Percentiles rank a stretch among this genome's conserved stretches.
Conservation (phyloP, 92 coral and sea anemone species). For the Bergia puertoricense region DNA sequence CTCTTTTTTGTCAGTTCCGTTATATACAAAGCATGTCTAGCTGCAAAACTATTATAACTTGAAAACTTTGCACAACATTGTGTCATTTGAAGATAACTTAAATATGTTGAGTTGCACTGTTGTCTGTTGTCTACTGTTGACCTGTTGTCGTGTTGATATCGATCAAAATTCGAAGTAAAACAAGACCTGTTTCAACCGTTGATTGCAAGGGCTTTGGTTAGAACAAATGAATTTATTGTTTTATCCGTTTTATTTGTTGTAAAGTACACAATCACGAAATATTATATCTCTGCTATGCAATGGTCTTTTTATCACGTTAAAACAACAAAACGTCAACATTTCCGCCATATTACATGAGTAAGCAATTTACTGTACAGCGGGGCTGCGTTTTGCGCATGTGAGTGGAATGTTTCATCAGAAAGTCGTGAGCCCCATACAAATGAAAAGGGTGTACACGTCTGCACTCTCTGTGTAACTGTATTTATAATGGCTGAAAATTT, state of each 20-base stretch:
- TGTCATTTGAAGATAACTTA: too few relatives aligned
- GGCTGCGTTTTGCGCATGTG: conserved; percentile 30
- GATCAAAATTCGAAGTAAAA: too few relatives aligned
- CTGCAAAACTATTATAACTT: too few relatives aligned
- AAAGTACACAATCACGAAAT: background rate
- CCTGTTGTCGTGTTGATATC: too few relatives aligned
- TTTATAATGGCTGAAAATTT: conserved; percentile 30
- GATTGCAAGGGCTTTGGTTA: background rate
- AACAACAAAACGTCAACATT: too few relatives aligned
- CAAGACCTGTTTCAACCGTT: background rate
- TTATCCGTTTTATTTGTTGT: background rate
- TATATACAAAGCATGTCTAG: background rate
- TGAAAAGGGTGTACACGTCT: conserved; percentile 42
- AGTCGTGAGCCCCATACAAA: background rate
- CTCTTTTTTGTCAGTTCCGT: background rate
- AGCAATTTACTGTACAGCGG: conserved; percentile 32
- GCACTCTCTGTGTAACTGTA: background rate
- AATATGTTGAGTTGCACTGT: too few relatives aligned
- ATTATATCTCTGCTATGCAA: too few relatives aligned
- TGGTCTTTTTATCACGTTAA: too few relatives aligned
- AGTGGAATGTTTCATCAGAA: conserved; percentile 31
- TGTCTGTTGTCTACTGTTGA: too few relatives aligned
- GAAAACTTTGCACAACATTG: background rate
- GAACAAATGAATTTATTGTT: too few relatives aligned
- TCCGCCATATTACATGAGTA: conserved; percentile 38